Evolutionary conservation across 2,888 invertebrate species (phyloP).

Genomic region (Cecidostiba fungosa): DNA sequence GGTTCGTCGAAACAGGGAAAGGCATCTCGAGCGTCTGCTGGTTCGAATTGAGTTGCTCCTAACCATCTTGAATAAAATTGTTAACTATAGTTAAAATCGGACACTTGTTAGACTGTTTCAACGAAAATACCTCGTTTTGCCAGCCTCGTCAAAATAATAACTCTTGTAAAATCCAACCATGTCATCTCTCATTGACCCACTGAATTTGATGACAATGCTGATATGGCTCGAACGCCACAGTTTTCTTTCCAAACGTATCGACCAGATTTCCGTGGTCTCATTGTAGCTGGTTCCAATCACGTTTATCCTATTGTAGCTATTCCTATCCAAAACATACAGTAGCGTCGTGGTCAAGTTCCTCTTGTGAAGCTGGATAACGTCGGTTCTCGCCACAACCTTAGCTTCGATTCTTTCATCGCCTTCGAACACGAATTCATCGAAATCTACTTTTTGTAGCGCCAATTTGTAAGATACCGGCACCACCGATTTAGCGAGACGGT

Average conservation of each 20-base stretch:
- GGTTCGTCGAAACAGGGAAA: slow-evolving; percentile 95
- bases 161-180: slow-evolving; percentile 46
- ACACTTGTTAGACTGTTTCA: background rate
- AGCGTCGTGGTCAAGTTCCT: background rate
- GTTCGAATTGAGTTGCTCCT: slow-evolving; percentile 90
- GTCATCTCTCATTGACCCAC: background rate
- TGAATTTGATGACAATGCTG: background rate
- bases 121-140: background rate
- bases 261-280: background rate
- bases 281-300: background rate
- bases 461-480: background rate
- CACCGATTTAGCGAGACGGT: background rate
- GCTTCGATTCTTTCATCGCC: background rate
- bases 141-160: slow-evolving; percentile 5
- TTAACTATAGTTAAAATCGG: background rate
- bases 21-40: slow-evolving; percentile 88
- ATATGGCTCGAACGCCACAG: background rate
- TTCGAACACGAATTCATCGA: background rate
- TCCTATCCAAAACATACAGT: background rate
- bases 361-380: background rate
- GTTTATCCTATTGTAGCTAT: background rate
- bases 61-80: slow-evolving; percentile 72
- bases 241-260: background rate
- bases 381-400: background rate
- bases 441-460: background rate